phyloP scores from a whole-genome alignment of 1,140 invertebrate species.

The Atopsyche davidsoni region DNA sequence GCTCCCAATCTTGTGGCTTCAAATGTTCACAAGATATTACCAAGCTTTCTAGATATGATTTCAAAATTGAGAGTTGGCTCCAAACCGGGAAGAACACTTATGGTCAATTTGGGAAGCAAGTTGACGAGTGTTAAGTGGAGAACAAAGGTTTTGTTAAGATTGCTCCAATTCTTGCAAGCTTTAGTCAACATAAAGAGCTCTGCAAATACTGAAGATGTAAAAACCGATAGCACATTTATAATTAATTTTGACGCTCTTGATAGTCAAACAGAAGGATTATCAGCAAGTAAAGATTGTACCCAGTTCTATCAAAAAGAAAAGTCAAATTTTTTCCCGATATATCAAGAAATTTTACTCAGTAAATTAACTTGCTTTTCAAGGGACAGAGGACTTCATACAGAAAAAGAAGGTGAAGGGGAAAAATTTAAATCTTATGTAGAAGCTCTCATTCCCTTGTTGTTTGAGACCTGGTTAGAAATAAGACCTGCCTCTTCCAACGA shows the following conservation, averaged over 20 bases:
- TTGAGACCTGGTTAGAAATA: constrained; percentile 69
- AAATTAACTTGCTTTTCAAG: neutral
- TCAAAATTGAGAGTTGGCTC: constrained; percentile 59
- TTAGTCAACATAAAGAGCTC: constrained; percentile 37
- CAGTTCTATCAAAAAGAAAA: too few species aligned
- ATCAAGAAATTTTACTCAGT: constrained; percentile 5
- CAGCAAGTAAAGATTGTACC: neutral
- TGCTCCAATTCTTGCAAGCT: constrained; percentile 55
- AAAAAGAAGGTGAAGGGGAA: constrained; percentile 36
- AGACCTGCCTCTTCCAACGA: constrained; percentile 42
- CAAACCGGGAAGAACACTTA: constrained; percentile 55
- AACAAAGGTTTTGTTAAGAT: constrained; percentile 61
- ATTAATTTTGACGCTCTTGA: neutral
- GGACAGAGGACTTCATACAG: neutral
- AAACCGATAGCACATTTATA: neutral
- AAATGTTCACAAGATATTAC: constrained; percentile 62
- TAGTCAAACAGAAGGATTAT: too few species aligned
- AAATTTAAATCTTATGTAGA: constrained; percentile 51
- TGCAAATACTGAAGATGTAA: neutral
- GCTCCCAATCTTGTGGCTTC: constrained; percentile 55
- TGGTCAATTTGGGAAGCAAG: constrained; percentile 58
- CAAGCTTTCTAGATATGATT: constrained; percentile 75
- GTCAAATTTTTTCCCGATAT: too few species aligned
- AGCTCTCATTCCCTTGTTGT: constrained; percentile 60
- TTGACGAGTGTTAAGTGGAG: constrained; percentile 67